A percentile compares a stretch with the other conserved stretches of the same genome.
Conservation (phyloP, 2,797 vertebrate species). For the Hozukius guyotensis region DNA sequence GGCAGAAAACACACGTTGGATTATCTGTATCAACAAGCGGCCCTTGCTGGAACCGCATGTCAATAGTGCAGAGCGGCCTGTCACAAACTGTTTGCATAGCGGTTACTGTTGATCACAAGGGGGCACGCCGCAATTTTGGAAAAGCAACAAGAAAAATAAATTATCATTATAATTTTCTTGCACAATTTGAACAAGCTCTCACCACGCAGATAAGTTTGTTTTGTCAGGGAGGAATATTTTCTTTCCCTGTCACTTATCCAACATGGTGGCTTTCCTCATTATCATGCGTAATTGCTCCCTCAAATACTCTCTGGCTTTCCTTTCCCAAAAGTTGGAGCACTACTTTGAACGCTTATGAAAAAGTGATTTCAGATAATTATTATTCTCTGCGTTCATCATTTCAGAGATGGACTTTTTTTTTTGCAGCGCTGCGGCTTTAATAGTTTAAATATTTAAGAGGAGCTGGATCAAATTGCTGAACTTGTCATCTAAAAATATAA, state of each 20-base stretch:
- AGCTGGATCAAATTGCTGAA: slow-evolving; percentile 1
- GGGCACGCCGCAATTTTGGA: slow-evolving; percentile 4
- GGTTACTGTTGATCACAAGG: slow-evolving; percentile 24
- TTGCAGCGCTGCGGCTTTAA: slow-evolving; percentile 25
- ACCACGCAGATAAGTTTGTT: slow-evolving; percentile 35
- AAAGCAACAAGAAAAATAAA: slow-evolving; percentile 11
- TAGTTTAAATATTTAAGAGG: slow-evolving; percentile 27
- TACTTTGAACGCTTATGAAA: not conserved
- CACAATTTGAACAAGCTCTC: not conserved
- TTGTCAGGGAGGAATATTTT: slow-evolving; percentile 31
- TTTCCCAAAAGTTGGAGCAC: not conserved
- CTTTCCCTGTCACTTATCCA: slow-evolving; percentile 42
- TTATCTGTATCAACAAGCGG: slow-evolving; percentile 73
- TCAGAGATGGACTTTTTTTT: not conserved
- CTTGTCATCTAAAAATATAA: slow-evolving; percentile 11
- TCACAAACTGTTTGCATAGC: slow-evolving; percentile 60
- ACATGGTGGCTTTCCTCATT: slow-evolving; percentile 56
- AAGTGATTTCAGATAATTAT: not conserved
- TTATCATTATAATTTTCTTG: not conserved
- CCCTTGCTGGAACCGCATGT: slow-evolving; percentile 51
- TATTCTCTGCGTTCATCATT: not conserved
- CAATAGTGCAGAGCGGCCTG: slow-evolving; percentile 38
- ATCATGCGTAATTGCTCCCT: slow-evolving; percentile 26
- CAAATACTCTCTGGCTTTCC: slow-evolving; percentile 5
- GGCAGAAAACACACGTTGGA: slow-evolving; percentile 71